Evolutionary conservation across 2,113 vertebrate genomes (phyloP), one percentile per base, ranked within the genome.

Genomic region (Pica pica): DNA sequence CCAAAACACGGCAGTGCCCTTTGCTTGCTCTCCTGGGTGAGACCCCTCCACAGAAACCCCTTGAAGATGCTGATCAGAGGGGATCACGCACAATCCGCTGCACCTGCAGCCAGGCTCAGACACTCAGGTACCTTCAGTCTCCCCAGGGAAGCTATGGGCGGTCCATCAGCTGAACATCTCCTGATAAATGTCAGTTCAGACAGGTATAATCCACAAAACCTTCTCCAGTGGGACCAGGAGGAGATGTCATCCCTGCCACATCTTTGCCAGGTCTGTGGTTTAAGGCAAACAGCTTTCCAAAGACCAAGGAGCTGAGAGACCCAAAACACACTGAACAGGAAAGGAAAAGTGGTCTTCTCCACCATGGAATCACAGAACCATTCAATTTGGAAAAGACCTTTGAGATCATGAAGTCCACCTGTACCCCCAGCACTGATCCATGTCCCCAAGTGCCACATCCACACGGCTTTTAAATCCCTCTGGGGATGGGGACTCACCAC

Each of bases 371-470:
- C 5, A 2, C 27, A 44, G 50, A 37, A 33, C n/a, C 60, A 67
- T 52, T 52, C 16, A 2, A 44, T 44, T 20, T 37, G 52, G 76
- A 65, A 37, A 73, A 50, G 52, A 20, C 18, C n/a, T 88, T 42
- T 28, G 69, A 44, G 68, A 65, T 37, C 17, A 71, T 21, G 17
- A 20, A 56, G 35, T 56, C 50, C 26, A 42, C 3, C 35, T 26
- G 4, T 42, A 16, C 12, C 35, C 19, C 6, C 19, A 41, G 41
- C 1, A 2, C 33, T 33, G 9, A 1, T 23, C 41, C 41, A 4
- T 10, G 30, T 41, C 22, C 30, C 42, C 31, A 49, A 2, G 21
- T 31, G 75, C 42, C 50, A 35, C 31, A 44, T 33, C 44, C 30
- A 33, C 28, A 33, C 0, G 9, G 41, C 7, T 64, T 33, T 56